Conservation (phyloP, 2,888 invertebrate genomes). For the Pecten maximus region DNA sequence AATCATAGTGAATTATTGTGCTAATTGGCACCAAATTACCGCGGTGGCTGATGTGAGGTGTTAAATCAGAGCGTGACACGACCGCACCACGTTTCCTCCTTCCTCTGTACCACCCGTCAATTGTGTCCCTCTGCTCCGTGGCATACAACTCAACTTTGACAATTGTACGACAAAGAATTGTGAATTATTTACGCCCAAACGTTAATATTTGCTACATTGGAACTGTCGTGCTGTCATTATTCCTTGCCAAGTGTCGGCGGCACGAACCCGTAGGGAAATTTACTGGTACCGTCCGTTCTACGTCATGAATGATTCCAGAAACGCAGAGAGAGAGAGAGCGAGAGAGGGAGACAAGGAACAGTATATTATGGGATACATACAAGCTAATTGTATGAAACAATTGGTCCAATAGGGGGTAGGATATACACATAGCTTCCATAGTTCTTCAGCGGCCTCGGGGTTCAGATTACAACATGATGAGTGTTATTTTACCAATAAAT, state of each 20-base stretch:
- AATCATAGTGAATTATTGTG: not conserved
- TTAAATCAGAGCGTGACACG: not conserved
- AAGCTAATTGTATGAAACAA: conserved; percentile 15
- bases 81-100: not conserved
- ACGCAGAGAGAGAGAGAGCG: not conserved
- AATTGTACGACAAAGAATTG: conserved; percentile 40
- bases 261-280: conserved; percentile 43
- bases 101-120: not conserved
- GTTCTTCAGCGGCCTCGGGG: not conserved
- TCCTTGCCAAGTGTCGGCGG: conserved; percentile 42
- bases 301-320: not conserved
- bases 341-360: not conserved
- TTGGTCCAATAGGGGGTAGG: not conserved
- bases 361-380: not conserved
- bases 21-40: not conserved
- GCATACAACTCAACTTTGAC: conserved; percentile 40
- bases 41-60: not conserved
- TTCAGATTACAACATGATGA: not conserved
- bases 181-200: conserved; percentile 49
- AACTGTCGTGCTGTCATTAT: conserved; percentile 38
- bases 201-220: conserved; percentile 44
- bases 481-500: not conserved
- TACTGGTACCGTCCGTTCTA: conserved; percentile 36
- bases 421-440: not conserved
- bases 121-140: not conserved